Base-by-base conservation (phyloP, 2,113 vertebrate genomes). In the Anser cygnoides region DNA sequence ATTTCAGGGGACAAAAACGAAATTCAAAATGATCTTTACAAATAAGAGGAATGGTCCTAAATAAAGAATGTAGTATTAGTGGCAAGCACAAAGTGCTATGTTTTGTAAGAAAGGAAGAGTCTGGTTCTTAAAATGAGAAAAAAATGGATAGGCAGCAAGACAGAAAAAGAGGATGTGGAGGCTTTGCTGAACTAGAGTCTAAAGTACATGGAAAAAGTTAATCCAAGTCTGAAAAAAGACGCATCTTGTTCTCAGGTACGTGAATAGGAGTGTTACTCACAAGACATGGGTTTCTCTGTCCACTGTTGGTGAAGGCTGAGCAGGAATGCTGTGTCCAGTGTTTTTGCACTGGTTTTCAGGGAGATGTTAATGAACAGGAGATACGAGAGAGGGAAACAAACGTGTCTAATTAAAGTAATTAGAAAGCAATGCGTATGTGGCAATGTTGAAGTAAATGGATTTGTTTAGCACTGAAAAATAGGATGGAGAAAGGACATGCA, bases 371-470 rank as follows among this genome's bases (percentile, higher is more conserved):
- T 10, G 25, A 94, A 39, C 26, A 73, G 39, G 44, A 92, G 17
- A 4, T 62, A 31, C 52, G 41, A 84, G 28, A 52, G 89, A 80
- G 4, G 18, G n/a, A 86, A 88, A 73, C 65, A 93, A 80, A 52
- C 74, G 31, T 90, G 92, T 90, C 58, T 83, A 43, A 68, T 89
- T 82, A 84, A 90, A 91, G 70, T 80, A 91, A 89, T 83, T 76
- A 71, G 41, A 76, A 65, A 85, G 73, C 28, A 31, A 16, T 19
- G 18, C 0, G 0, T 78, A 70, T 54, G 6, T 0, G 0, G 11
- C 28, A 14, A 22, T 1, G 1, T 29, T 79, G 71, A 85, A 95
- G n/a, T 86, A 73, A 79, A 57, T 66, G 33, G 19, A 2, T 87
- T 92, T 90, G 76, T 84, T 95, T 70, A 79, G 39, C 23, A 50